phyloP scores from a whole-genome alignment of 1,140 invertebrate species.

The Orussus abietinus region DNA sequence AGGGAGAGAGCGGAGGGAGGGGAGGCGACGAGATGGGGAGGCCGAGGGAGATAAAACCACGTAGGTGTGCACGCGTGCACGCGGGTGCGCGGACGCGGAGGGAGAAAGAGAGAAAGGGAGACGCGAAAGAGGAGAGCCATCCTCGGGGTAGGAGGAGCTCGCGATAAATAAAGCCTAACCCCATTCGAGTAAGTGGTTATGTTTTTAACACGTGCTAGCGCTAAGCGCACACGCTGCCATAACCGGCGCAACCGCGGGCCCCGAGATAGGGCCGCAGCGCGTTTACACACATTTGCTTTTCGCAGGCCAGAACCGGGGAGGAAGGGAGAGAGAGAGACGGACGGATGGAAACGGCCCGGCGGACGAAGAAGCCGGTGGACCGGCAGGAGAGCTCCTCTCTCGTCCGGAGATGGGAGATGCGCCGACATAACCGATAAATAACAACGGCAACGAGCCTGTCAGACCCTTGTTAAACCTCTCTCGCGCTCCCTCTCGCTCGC shows the following conservation, averaged over 20 bases:
- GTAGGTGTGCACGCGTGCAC: slow-evolving; percentile 20
- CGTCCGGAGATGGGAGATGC: slow-evolving; percentile 48
- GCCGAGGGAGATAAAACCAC: slow-evolving; percentile 7
- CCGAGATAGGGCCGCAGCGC: slow-evolving; percentile 1
- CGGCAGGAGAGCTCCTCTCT: slow-evolving; percentile 21
- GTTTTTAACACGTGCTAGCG: slow-evolving; percentile 44
- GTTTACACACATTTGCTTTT: background rate
- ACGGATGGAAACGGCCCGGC: slow-evolving; percentile 10
- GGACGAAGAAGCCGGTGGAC: no score
- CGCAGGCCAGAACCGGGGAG: slow-evolving; percentile 5
- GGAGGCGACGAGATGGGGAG: slow-evolving; percentile 1
- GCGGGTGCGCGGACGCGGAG: slow-evolving; percentile 21
- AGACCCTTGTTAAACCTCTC: slow-evolving; percentile 51
- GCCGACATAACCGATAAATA: slow-evolving; percentile 52
- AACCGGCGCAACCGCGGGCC: slow-evolving; percentile 3
- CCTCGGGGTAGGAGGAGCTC: slow-evolving; percentile 21
- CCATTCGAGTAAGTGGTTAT: slow-evolving; percentile 44
- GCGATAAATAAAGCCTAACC: slow-evolving; percentile 40
- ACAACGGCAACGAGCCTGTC: slow-evolving; percentile 53
- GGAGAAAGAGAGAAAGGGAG: slow-evolving; percentile 10
- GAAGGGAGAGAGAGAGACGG: background rate
- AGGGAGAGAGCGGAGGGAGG: background rate
- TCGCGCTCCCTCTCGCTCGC: slow-evolving; percentile 29
- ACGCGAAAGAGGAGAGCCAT: no score
- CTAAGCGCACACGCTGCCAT: slow-evolving; percentile 27